Evolutionary conservation across 2,113 vertebrate genomes (phyloP).

Genomic region (Myrmophylax atrothorax): DNA sequence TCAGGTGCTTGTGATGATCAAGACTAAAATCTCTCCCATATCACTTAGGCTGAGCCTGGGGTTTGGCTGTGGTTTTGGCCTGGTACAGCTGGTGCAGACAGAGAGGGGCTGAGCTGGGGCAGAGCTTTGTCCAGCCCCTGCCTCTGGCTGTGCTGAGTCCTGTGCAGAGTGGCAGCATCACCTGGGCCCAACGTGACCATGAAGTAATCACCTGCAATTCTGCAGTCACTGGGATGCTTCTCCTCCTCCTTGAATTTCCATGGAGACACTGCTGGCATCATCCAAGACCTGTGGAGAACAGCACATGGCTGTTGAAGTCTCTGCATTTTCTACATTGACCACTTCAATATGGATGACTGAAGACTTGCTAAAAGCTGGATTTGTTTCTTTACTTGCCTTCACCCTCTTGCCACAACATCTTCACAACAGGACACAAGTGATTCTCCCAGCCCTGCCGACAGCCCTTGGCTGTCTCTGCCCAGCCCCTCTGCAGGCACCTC

Average conservation of each 20-base stretch:
- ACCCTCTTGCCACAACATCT: background rate
- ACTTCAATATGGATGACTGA: background rate
- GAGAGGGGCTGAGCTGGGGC: background rate
- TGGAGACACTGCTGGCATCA: background rate
- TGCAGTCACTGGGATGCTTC: background rate
- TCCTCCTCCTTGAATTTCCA: background rate
- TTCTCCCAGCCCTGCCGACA: background rate
- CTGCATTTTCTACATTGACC: background rate
- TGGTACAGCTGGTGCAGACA: background rate
- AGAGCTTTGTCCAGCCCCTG: background rate
- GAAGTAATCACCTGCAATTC: background rate
- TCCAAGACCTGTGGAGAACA: background rate
- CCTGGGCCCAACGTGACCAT: background rate
- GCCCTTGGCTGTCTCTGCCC: background rate
- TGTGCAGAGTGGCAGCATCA: background rate
- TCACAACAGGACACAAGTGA: background rate
- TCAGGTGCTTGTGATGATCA: background rate
- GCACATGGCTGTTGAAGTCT: background rate
- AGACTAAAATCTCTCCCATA: background rate
- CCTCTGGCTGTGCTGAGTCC: background rate
- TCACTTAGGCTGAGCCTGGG: background rate
- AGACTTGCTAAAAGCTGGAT: background rate
- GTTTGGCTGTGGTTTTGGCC: rapidly evolving
- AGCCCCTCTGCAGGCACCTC: background rate
- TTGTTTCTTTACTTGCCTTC: background rate